Percentiles rank a stretch among this genome's conserved stretches.
These are phyloP conservation scores for Phymatocera aterrima DNA, from an alignment of 2,888 invertebrate species.

Conservation along the genomic window DNA sequence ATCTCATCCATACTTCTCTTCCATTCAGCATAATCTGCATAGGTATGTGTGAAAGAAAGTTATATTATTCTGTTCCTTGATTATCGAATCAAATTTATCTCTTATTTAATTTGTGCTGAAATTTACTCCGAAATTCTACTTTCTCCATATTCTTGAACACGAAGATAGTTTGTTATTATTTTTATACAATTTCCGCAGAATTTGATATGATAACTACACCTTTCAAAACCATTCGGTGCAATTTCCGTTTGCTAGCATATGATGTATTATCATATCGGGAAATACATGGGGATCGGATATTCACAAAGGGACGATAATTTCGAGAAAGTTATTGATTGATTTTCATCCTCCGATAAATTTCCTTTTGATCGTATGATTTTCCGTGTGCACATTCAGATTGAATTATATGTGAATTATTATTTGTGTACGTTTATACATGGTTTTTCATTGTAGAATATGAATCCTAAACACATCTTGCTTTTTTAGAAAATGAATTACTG, in stretches of 20 bases:
- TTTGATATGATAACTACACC: neutral
- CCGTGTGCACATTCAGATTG: no score
- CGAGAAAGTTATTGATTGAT: neutral
- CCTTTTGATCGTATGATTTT: no score
- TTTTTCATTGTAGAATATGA: no score
- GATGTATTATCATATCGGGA: slow-evolving; percentile 20
- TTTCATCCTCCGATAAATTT: no score
- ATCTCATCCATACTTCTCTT: neutral
- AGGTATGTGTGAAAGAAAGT: neutral
- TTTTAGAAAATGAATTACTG: slow-evolving; percentile 66
- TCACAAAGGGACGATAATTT: neutral
- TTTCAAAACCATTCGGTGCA: neutral
- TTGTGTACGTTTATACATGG: no score
- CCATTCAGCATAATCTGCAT: neutral
- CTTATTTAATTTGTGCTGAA: neutral
- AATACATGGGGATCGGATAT: neutral
- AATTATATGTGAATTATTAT: no score
- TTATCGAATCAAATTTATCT: slow-evolving; percentile 2
- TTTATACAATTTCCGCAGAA: neutral
- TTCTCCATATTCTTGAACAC: no score
- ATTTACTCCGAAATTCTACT: neutral
- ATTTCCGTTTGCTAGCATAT: slow-evolving; percentile 49
- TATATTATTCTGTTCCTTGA: neutral
- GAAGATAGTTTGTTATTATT: neutral
- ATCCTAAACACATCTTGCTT: neutral